Percentiles rank a stretch among this genome's conserved stretches.
Conservation (phyloP, 2,113 vertebrate genomes). For the Tringa solitaria region DNA sequence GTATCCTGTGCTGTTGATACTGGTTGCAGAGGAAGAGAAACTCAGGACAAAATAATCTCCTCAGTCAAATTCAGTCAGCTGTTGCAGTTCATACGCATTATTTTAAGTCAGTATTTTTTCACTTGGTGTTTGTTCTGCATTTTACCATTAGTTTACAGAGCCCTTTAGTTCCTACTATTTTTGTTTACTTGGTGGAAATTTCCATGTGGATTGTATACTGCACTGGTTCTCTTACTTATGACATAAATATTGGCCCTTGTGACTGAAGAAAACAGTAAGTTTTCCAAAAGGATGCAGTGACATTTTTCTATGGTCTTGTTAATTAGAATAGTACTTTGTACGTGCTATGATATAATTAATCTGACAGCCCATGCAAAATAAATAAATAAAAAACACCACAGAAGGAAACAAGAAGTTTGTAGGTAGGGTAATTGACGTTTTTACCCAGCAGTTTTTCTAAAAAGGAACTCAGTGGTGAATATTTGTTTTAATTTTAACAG, state of each 20-base stretch:
- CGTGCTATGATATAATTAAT: neutral
- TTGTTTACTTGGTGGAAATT: neutral
- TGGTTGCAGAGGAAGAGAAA: neutral
- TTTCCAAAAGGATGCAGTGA: neutral
- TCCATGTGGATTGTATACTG: neutral
- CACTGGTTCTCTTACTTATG: neutral
- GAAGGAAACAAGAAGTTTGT: neutral
- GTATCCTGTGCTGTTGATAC: neutral
- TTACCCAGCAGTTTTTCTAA: neutral
- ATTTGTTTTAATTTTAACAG: constrained; percentile 50
- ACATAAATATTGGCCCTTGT: neutral
- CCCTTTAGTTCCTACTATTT: neutral
- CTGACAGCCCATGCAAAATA: neutral
- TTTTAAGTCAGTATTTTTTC: neutral
- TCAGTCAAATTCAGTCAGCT: neutral
- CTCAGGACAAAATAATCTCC: neutral
- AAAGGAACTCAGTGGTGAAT: neutral
- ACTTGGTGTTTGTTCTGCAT: neutral
- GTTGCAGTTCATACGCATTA: neutral
- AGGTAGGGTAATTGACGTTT: neutral
- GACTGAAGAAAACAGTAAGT: neutral
- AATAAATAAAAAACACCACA: neutral
- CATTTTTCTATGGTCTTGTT: neutral
- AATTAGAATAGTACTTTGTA: neutral
- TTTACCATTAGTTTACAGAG: neutral